phyloP scores from a whole-genome alignment of 2,888 invertebrate species.

The Polyommatus iphigenia region DNA sequence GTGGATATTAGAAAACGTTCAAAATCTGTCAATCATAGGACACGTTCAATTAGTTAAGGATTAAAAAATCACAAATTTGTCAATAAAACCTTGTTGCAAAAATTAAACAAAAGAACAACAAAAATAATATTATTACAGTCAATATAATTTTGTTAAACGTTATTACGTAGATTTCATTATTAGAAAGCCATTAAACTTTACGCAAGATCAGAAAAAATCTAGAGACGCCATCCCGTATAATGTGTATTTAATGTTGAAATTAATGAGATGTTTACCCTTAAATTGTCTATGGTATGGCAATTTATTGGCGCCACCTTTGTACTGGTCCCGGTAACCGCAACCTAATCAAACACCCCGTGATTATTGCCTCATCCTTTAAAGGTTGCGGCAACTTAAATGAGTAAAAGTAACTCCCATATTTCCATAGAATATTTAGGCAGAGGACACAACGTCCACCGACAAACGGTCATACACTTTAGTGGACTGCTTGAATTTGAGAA shows the following conservation, averaged over 20 bases:
- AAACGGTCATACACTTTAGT: no score
- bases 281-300: slow-evolving; percentile 48
- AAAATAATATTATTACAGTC: no score
- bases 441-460: background rate
- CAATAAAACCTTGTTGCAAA: no score
- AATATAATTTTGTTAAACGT: no score
- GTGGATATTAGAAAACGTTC: background rate
- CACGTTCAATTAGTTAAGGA: background rate
- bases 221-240: background rate
- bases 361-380: slow-evolving; percentile 69
- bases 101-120: no score
- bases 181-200: background rate
- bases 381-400: slow-evolving; percentile 51
- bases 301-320: slow-evolving; percentile 66
- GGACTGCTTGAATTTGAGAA: no score
- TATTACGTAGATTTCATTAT: background rate
- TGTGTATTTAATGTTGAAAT: slow-evolving; percentile 24
- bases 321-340: slow-evolving; percentile 63
- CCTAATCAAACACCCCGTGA: slow-evolving; percentile 74
- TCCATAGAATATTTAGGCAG: background rate
- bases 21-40: background rate
- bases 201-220: background rate
- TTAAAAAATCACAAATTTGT: background rate
- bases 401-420: slow-evolving; percentile 49
- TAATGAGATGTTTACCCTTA: slow-evolving; percentile 25